These are phyloP conservation scores for Caerostris extrusa DNA, from an alignment of 1,140 invertebrate genomes.

Conservation along the genomic window DNA sequence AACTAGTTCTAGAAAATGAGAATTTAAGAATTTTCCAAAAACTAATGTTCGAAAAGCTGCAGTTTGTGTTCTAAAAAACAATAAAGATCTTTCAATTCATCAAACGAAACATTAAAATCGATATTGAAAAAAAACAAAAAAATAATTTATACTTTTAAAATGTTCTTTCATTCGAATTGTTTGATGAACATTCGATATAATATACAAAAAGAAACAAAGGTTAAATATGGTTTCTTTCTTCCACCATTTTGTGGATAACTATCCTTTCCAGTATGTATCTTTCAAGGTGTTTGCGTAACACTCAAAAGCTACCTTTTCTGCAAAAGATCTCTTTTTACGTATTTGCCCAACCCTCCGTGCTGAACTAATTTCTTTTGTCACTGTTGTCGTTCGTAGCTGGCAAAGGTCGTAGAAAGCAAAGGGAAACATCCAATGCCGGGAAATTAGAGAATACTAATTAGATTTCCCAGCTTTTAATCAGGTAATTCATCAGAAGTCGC, in stretches of 20 bases:
- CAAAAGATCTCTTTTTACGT: conserved; percentile 36
- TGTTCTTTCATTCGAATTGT: too few species aligned
- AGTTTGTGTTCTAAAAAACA: too few species aligned
- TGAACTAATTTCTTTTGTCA: conserved; percentile 40
- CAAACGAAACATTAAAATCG: too few species aligned
- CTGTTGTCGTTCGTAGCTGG: background rate
- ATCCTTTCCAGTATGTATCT: conserved; percentile 19
- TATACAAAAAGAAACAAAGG: too few species aligned
- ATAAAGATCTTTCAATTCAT: too few species aligned
- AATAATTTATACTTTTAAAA: too few species aligned
- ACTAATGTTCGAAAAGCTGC: too few species aligned
- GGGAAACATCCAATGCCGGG: conserved; percentile 16
- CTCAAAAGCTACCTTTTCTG: background rate
- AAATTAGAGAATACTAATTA: conserved; percentile 55
- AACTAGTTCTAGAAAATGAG: too few species aligned
- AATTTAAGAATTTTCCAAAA: too few species aligned
- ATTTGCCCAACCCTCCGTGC: conserved; percentile 2
- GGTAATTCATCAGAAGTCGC: conserved; percentile 6
- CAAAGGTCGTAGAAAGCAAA: background rate
- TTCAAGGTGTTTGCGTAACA: background rate
- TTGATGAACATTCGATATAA: too few species aligned
- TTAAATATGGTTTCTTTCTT: background rate
- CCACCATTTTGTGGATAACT: background rate
- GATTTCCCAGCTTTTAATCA: conserved; percentile 45
- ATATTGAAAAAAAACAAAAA: too few species aligned